Base-by-base conservation (phyloP, 2,113 vertebrate genomes). In the Oryzias melastigma region DNA sequence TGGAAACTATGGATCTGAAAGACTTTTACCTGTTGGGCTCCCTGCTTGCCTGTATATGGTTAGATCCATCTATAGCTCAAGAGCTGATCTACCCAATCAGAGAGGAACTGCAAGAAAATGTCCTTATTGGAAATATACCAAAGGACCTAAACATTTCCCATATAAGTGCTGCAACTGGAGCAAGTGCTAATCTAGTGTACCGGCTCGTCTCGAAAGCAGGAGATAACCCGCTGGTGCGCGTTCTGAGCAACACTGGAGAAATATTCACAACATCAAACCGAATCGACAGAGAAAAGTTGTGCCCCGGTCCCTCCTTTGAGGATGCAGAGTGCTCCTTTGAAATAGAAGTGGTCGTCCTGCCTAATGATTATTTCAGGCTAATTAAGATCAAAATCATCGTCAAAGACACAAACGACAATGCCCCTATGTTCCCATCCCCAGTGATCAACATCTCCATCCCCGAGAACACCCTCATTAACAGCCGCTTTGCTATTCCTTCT, bases 371-470 rank as follows among this genome's bases (percentile, higher is more conserved):
- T 87, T 99, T 99, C 89, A 93, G 97, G 86, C 93, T 99, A 68
- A 98, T 99, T 87, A 99, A 99, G 91, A 97, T 99, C 74, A 99
- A 99, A 92, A 96, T 99, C 56, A 92, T 98, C 29, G 97, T 99
- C 64, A 97, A 95, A 91, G 98, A 99, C 92, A 97, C 95, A 88
- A 99, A 99, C 59, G 98, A 99, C 86, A 98, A 99, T 75, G 95
- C 97, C 22, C 97, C 97, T 73, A 99, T 98, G 96, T 99, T 99
- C 78, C 97, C 96, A 4, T 98, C 95, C 18, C 96, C 97, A 16
- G 97, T 99, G 76, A 98, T 99, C 88, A 99, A 99, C 92, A 98
- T 99, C 83, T 98, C 97, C 80, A 99, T 99, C 80, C 96, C 97
- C 1, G 97, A 99, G 89, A 99, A 99, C 89, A 98, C 96, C 65